Base-by-base conservation (phyloP, 2,888 invertebrate genomes). In the Galerucella nymphaeae region DNA sequence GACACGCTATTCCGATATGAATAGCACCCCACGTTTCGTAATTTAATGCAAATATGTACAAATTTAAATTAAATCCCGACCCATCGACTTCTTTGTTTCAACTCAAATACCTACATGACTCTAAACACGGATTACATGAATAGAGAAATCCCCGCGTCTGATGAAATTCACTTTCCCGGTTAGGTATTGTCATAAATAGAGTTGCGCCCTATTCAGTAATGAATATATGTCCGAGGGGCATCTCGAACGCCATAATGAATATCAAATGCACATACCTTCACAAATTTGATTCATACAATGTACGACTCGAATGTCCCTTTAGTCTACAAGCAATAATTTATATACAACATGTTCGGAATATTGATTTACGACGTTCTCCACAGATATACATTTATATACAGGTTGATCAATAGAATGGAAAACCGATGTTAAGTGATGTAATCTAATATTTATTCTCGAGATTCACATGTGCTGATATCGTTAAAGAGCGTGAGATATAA, bases 241-340 rank as follows among this genome's bases (percentile, higher is more conserved):
- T 53, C 68, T 62, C 62, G 20, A 58, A 57, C 58, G 23, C 66
- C 55, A 72, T 66, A 75, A 72, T 75, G 69, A 75, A 73, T 75
- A 75, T 71, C 75, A 73, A 75, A 75, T 70, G 72, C 74, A 75
- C 70, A 75, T 75, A 73, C 75, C 75, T 75, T 71, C 73, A 73
- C 75, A 75, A 75, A 75, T 75, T 73, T 70, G 75, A 71, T 73
- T 72, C 71, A 69, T 67, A 75, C 73, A 74, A 72, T 74, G 71
- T 74, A 74, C 74, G 68, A 65, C 66, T 71, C 64, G 61, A 45
- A 63, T 66, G 72, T 70, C 74, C 74, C 74, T 71, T 70, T 69
- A 66, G 66, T 72, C 70, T 68, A 61, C 67, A 66, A 66, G 66
- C 72, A 63, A 74, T 74, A 74, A 74, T 74, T 74, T 71, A 74